Evolutionary conservation across 2,888 invertebrate species (phyloP), one percentile per base, ranked within the genome.

Genomic region (Pandemis corylana): DNA sequence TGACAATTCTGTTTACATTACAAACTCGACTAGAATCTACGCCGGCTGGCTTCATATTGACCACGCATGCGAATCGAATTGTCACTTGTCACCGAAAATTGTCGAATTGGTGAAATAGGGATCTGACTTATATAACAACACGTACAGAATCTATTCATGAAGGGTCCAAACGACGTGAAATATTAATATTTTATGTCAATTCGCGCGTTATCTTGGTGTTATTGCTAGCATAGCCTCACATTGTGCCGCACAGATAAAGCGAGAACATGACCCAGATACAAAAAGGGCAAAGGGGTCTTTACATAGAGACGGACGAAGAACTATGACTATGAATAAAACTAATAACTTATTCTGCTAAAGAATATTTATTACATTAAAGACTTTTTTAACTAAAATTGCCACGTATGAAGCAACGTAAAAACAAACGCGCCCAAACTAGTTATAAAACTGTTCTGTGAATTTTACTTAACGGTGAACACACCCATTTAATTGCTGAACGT

Each of bases 401-500:
- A 36, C 10, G 10, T 10, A 12, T 7, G 53, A 7, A 15, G n/a
- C 53, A 53, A 53, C 5, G 49, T 49, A 53, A 53, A 28, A 59
- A 28, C 65, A 65, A 49, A 28, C 65, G 12, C 46, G 10, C 64
- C 46, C 49, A 7, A 49, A 65, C 49, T 44, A 44, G 44, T 49
- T 65, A 65, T 36, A 36, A 49, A 65, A 65, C 65, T 49, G 65
- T 53, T 53, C 41, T 36, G 51, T 67, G 53, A 67, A 67, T 67
- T 67, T 41, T 41, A 67, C 41, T 67, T 53, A 51, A 53, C 6
- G 6, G 13, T 13, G 6, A 20, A 51, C 66, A n/a, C 28, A 51
- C 65, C 36, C 10, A 9, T 53, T 53, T 66, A 67, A 53, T 53
- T 53, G 28, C 66, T 51, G 51, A 41, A n/a, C 12, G 66, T n/a